A percentile compares a stretch with the other conserved stretches of the same genome.
Conservation (phyloP, 2,113 vertebrate genomes). For the Danionella cerebrum region DNA sequence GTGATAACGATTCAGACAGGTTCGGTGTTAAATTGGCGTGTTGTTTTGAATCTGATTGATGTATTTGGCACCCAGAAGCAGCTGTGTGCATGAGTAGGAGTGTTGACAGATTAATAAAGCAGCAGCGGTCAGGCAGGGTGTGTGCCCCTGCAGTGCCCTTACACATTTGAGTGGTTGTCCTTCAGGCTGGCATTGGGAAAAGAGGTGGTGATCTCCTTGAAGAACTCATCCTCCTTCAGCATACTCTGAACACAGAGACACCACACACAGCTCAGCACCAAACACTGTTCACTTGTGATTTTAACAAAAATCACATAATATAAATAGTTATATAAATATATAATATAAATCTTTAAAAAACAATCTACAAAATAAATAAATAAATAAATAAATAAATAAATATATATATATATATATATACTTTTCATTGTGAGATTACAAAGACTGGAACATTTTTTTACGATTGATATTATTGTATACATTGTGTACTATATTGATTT, state of each 20-base stretch:
- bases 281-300: too few relatives aligned
- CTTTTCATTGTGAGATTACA: too few relatives aligned
- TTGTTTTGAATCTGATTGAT: neutral
- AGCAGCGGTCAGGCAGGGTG: slow-evolving; percentile 37
- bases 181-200: slow-evolving; percentile 83
- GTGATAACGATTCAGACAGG: slow-evolving; percentile 2
- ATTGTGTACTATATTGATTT: too few relatives aligned
- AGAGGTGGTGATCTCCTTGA: slow-evolving; percentile 75
- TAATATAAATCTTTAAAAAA: too few relatives aligned
- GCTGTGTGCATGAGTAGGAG: neutral
- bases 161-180: slow-evolving; percentile 86
- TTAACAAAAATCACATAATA: too few relatives aligned
- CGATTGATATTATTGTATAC: too few relatives aligned
- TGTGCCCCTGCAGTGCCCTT: slow-evolving; percentile 43
- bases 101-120: slow-evolving; percentile 46
- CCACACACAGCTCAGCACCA: neutral
- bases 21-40: neutral
- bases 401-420: too few relatives aligned
- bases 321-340: too few relatives aligned
- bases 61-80: slow-evolving; percentile 6
- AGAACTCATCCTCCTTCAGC: slow-evolving; percentile 94
- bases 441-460: too few relatives aligned
- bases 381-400: too few relatives aligned
- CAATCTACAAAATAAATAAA: too few relatives aligned
- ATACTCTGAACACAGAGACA: slow-evolving; percentile 76